Evolutionary conservation across 2,113 vertebrate genomes (phyloP).

Genomic region (Malurus alboscapulatus): DNA sequence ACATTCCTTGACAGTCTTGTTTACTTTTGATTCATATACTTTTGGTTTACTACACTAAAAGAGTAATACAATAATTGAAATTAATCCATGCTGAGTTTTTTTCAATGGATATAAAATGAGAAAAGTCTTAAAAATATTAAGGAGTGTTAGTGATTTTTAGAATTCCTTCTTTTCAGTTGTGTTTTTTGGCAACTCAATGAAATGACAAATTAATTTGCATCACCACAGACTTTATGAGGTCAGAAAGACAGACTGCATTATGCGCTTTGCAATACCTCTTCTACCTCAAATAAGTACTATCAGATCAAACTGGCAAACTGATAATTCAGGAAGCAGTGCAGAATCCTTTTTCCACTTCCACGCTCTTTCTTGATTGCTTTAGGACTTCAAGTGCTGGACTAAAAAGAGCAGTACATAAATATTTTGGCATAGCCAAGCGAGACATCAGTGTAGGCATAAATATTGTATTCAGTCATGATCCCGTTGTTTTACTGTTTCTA

Average conservation of each 20-base stretch:
- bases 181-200: not conserved
- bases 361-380: not conserved
- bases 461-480: not conserved
- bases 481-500: not conserved
- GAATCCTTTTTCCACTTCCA: not conserved
- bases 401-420: not conserved
- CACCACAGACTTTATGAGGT: not conserved
- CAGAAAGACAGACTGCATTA: not conserved
- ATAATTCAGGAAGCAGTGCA: not conserved
- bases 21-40: not conserved
- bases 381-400: not conserved
- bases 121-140: not conserved
- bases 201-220: not conserved
- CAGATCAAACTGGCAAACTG: not conserved
- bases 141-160: fast-evolving
- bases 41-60: not conserved
- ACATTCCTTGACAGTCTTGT: not conserved
- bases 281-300: not conserved
- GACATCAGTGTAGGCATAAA: not conserved
- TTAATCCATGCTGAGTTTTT: not conserved
- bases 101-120: not conserved
- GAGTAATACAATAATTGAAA: not conserved
- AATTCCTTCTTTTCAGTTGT: not conserved
- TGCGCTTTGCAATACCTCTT: not conserved
- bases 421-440: not conserved